These are phyloP conservation scores for Plagiodera versicolora DNA, from an alignment of 2,888 invertebrate species.

Conservation along the genomic window DNA sequence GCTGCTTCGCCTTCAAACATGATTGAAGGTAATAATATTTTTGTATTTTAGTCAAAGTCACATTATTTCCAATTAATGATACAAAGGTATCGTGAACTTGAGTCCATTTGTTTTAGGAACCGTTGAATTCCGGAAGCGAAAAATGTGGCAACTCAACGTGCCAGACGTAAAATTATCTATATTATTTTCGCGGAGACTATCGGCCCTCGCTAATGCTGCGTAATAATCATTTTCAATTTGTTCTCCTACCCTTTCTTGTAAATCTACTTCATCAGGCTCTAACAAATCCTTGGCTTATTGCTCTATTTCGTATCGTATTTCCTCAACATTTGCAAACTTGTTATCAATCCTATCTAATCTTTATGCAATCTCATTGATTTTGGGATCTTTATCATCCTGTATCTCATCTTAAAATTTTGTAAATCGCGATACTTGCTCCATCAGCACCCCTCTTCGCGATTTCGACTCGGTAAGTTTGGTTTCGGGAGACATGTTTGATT, in stretches of 20 bases:
- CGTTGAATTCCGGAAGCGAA: conserved; percentile 11
- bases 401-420: neutral
- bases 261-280: neutral
- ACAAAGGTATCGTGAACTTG: conserved; percentile 9
- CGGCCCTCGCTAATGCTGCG: conserved; percentile 1
- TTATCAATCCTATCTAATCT: conserved; percentile 4
- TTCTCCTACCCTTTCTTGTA: neutral
- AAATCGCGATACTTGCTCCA: conserved; percentile 9
- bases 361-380: neutral
- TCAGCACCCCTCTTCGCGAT: neutral
- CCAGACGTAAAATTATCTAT: no score
- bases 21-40: conserved; percentile 19
- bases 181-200: no score
- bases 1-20: conserved; percentile 16
- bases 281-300: no score
- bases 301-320: conserved; percentile 6
- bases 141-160: conserved; percentile 12
- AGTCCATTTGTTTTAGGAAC: conserved; percentile 13
- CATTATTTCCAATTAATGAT: conserved; percentile 10
- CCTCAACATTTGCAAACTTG: neutral
- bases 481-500: neutral
- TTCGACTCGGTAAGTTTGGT: neutral
- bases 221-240: conserved; percentile 11
- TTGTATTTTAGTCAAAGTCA: conserved; percentile 6
- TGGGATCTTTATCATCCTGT: neutral